These are phyloP conservation scores for Eurytoma californica DNA, from an alignment of 2,888 invertebrate species.

Conservation along the genomic window DNA sequence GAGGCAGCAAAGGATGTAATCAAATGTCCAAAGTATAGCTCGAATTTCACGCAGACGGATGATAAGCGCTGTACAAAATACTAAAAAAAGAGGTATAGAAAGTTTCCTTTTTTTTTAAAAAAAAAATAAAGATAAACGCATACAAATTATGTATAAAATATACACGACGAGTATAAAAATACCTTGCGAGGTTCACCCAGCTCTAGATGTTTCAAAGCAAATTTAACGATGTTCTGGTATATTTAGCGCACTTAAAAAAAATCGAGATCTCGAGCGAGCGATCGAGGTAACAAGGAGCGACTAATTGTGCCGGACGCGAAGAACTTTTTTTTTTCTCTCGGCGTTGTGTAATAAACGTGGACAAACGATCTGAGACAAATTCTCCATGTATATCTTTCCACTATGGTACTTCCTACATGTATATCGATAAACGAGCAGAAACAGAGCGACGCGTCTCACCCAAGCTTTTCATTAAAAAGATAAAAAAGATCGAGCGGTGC, in stretches of 20 bases:
- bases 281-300: neutral
- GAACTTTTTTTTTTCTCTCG: too few species aligned
- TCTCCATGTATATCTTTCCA: constrained; percentile 47
- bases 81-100: constrained; percentile 15
- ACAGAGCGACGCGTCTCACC: neutral
- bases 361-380: constrained; percentile 18
- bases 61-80: neutral
- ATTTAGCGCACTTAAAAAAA: constrained; percentile 15
- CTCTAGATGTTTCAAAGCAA: constrained; percentile 30
- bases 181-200: constrained; percentile 23
- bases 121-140: neutral
- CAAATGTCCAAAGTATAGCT: constrained; percentile 13
- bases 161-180: neutral
- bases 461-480: constrained; percentile 33
- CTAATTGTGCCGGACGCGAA: neutral
- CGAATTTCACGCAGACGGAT: constrained; percentile 19
- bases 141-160: neutral
- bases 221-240: constrained; percentile 17
- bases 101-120: constrained; percentile 2
- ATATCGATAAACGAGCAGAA: constrained; percentile 21
- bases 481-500: neutral
- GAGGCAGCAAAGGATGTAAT: constrained; percentile 3
- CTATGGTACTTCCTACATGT: constrained; percentile 50
- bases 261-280: neutral
- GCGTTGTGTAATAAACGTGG: constrained; percentile 4